Conservation (phyloP, 2,888 invertebrate genomes). For the Baccha elongata region DNA sequence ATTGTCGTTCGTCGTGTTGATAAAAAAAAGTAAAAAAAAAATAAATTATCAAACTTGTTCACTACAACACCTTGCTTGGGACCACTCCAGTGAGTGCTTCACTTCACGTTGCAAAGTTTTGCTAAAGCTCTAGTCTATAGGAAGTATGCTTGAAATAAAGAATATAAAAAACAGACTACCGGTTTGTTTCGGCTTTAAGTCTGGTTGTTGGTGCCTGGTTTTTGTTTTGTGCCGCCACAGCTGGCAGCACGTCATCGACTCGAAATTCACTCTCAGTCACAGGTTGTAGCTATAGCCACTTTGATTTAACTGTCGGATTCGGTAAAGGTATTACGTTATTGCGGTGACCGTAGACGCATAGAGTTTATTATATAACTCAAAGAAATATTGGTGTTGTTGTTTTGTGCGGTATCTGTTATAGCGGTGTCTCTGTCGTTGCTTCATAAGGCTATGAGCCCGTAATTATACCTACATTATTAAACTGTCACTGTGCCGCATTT, state of each 20-base stretch:
- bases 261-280: neutral
- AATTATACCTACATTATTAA: too few relatives aligned
- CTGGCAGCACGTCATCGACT: conserved; percentile 15
- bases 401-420: conserved; percentile 20
- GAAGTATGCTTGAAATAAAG: conserved; percentile 48
- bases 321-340: conserved; percentile 58
- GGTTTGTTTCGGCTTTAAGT: conserved; percentile 62
- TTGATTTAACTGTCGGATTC: conserved; percentile 36
- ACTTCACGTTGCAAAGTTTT: conserved; percentile 29
- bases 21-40: conserved; percentile 23
- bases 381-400: conserved; percentile 31
- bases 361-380: conserved; percentile 59
- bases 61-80: conserved; percentile 58
- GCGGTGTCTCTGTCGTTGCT: conserved; percentile 15
- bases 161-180: conserved; percentile 46
- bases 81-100: conserved; percentile 27
- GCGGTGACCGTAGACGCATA: conserved; percentile 48
- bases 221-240: conserved; percentile 28
- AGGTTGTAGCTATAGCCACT: conserved; percentile 30
- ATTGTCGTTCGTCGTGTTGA: conserved; percentile 8
- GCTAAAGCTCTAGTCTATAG: conserved; percentile 59
- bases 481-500: too few relatives aligned
- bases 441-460: conserved; percentile 22
- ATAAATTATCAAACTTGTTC: conserved; percentile 58
- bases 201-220: conserved; percentile 28